A percentile compares a stretch with the other conserved stretches of the same genome.
Evolutionary conservation across 2,888 invertebrate species (phyloP).

Genomic region (Drosophila paracracens): DNA sequence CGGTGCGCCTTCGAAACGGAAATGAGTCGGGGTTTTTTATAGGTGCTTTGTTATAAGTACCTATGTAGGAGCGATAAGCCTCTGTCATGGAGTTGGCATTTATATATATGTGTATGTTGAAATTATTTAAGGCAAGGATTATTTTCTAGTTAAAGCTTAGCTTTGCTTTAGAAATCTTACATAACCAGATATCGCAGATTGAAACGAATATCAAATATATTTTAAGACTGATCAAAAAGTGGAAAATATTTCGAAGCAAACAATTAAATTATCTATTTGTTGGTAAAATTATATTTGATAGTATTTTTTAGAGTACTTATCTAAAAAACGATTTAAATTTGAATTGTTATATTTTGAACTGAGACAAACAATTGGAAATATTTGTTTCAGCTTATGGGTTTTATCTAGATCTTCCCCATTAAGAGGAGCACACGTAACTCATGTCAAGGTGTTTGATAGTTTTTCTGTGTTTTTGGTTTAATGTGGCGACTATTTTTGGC

Average conservation of each 20-base stretch:
- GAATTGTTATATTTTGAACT: too few relatives aligned
- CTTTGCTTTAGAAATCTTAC: not conserved
- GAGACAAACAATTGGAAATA: not conserved
- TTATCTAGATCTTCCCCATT: not conserved
- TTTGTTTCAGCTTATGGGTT: not conserved
- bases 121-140: not conserved
- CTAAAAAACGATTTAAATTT: too few relatives aligned
- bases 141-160: not conserved
- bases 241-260: too few relatives aligned
- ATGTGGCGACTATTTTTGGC: conserved; percentile 55
- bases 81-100: conserved; percentile 43
- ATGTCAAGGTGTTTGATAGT: conserved; percentile 20
- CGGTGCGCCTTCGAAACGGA: conserved; percentile 53
- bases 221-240: rapidly evolving
- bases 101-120: not conserved
- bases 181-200: not conserved
- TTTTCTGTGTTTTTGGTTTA: not conserved
- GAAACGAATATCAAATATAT: not conserved
- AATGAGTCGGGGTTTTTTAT: conserved; percentile 69
- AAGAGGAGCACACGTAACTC: conserved; percentile 37
- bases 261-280: not conserved
- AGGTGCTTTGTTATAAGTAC: conserved; percentile 36
- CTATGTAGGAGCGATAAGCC: conserved; percentile 37
- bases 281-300: not conserved
- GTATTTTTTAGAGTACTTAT: not conserved